Conservation (phyloP, 1,140 invertebrate genomes). For the Heliconius melpomene region DNA sequence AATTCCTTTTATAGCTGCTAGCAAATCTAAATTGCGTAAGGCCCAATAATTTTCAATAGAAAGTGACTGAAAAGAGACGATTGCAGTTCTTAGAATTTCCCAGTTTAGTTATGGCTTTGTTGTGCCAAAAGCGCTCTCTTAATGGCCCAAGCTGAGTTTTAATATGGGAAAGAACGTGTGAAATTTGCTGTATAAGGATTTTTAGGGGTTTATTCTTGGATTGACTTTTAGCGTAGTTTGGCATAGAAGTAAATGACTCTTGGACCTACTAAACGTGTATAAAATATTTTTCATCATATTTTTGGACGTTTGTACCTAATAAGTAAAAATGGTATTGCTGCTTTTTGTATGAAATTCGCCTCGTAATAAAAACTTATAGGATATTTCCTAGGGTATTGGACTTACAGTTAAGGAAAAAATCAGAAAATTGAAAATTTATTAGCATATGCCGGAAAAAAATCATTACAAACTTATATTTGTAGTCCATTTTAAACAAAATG, state of each 20-base stretch:
- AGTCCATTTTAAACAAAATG: too few relatives aligned
- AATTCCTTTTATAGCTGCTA: slow-evolving; percentile 19
- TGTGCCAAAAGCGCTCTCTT: slow-evolving; percentile 25
- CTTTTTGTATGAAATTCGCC: too few relatives aligned
- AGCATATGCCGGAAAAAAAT: too few relatives aligned
- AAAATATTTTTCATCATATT: too few relatives aligned
- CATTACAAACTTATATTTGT: too few relatives aligned
- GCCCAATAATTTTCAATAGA: slow-evolving; percentile 34
- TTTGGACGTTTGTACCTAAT: too few relatives aligned
- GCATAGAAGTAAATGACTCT: slow-evolving; percentile 4
- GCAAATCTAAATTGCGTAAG: slow-evolving; percentile 26
- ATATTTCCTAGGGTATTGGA: too few relatives aligned
- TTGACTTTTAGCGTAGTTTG: not conserved
- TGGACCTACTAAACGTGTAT: not conserved
- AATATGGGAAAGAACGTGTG: slow-evolving; percentile 20
- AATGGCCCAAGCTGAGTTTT: slow-evolving; percentile 31
- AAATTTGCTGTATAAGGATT: slow-evolving; percentile 18
- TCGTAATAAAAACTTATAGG: too few relatives aligned
- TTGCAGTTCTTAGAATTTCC: slow-evolving; percentile 35
- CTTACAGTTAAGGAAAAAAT: too few relatives aligned
- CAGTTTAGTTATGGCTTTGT: slow-evolving; percentile 28
- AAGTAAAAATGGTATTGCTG: too few relatives aligned
- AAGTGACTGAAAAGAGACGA: slow-evolving; percentile 32
- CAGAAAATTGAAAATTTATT: too few relatives aligned
- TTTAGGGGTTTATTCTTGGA: not conserved